Percentiles rank a stretch among this genome's conserved stretches.
Evolutionary conservation across 2,888 invertebrate species (phyloP).

Genomic region (Dolichomitus sp.): DNA sequence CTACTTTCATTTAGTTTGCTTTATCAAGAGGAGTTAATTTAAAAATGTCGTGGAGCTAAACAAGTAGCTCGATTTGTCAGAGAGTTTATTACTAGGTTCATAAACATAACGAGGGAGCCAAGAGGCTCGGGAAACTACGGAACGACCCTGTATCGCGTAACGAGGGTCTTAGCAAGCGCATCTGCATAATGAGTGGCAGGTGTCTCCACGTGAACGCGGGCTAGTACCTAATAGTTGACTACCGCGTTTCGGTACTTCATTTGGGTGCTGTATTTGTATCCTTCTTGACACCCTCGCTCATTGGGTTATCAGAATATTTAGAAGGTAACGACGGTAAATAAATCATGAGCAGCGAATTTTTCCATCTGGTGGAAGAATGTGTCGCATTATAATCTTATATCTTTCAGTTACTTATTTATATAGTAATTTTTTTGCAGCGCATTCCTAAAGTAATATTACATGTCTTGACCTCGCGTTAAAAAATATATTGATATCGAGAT

Average conservation of each 20-base stretch:
- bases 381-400: not conserved
- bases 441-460: too few relatives aligned
- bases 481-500: too few relatives aligned
- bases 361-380: not conserved
- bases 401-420: not conserved
- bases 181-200: conserved; percentile 52
- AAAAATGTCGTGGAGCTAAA: conserved; percentile 24
- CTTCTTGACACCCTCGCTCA: not conserved
- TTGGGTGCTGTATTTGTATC: not conserved
- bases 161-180: conserved; percentile 40
- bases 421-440: not conserved
- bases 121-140: not conserved
- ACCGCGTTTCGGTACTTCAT: conserved; percentile 3
- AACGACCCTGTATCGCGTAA: conserved; percentile 27
- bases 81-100: conserved; percentile 24
- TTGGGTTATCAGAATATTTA: conserved; percentile 12
- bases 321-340: not conserved
- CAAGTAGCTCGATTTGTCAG: conserved; percentile 31
- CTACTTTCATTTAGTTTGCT: not conserved
- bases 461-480: too few relatives aligned
- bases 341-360: not conserved
- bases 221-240: conserved; percentile 1
- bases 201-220: conserved; percentile 29
- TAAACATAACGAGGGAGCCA: conserved; percentile 4
- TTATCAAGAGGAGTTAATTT: not conserved